Conservation (phyloP, 92 coral and sea anemone species). For the Meandrina meandrites region DNA sequence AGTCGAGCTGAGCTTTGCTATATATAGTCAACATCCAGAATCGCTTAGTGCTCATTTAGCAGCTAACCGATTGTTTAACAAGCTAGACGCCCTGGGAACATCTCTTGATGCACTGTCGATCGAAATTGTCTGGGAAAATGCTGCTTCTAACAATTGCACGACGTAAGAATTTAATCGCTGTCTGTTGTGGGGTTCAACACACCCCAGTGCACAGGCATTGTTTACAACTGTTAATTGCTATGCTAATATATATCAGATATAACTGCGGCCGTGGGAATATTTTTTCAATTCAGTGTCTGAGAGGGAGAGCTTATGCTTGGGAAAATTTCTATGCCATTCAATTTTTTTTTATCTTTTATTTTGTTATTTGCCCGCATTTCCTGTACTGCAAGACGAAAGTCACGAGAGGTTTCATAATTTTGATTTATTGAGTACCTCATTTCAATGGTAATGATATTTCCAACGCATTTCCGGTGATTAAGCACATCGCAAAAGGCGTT, state of each 20-base stretch:
- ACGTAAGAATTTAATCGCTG: background rate
- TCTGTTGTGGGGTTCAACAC: background rate
- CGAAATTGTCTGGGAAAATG: constrained; percentile 12
- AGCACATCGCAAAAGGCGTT: background rate
- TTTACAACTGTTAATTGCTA: constrained; percentile 24
- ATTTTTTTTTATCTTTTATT: background rate
- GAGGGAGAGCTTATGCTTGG: background rate
- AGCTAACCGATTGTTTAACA: background rate
- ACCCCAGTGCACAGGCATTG: background rate
- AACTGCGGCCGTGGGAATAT: constrained; percentile 41
- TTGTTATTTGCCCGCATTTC: background rate
- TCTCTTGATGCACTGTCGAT: background rate
- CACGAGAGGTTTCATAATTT: background rate
- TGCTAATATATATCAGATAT: constrained; percentile 12
- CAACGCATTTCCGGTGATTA: constrained; percentile 12
- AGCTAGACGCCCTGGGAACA: background rate
- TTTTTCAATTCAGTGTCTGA: background rate
- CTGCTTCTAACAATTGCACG: constrained; percentile 10
- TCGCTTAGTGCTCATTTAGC: background rate
- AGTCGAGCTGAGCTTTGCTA: background rate
- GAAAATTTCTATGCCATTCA: background rate
- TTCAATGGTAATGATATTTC: constrained; percentile 27
- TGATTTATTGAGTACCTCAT: background rate
- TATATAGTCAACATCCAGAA: background rate
- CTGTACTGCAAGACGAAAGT: background rate